Conservation (phyloP, 2,888 invertebrate species). For the Notocelia uddmanniana region DNA sequence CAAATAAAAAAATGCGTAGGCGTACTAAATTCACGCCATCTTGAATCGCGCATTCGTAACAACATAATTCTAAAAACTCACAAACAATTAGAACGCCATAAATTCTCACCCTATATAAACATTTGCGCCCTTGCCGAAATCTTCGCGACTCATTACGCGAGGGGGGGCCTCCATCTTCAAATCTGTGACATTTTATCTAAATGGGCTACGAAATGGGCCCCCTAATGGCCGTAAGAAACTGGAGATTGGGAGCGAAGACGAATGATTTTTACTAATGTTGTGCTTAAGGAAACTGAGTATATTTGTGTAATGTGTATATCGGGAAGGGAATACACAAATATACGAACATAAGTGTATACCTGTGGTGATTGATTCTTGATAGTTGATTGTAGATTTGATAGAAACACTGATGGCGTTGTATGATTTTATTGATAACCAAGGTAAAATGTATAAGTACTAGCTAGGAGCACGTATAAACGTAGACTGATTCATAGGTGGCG, state of each 20-base stretch:
- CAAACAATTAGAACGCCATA: constrained; percentile 60
- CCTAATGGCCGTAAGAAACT: constrained; percentile 85
- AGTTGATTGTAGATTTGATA: no score
- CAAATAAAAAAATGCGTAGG: no score
- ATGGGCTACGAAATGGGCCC: constrained; percentile 84
- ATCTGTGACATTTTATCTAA: constrained; percentile 86
- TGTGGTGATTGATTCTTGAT: no score
- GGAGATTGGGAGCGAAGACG: constrained; percentile 56
- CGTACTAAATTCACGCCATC: background rate
- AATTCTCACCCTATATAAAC: constrained; percentile 84
- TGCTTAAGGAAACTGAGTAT: background rate
- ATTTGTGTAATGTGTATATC: background rate
- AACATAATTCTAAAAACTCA: constrained; percentile 53
- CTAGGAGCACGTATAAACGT: no score
- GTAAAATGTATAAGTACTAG: no score
- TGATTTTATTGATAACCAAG: no score
- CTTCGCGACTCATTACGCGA: constrained; percentile 84
- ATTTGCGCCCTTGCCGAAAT: constrained; percentile 82
- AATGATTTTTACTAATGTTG: constrained; percentile 41
- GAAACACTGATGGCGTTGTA: no score
- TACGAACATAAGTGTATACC: background rate
- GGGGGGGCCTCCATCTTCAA: constrained; percentile 78
- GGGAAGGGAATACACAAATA: background rate
- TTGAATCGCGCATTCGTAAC: constrained; percentile 33
- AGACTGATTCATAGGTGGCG: no score